Base-by-base conservation (phyloP, 2,888 invertebrate genomes). In the Ommatoiulus sabulosus region DNA sequence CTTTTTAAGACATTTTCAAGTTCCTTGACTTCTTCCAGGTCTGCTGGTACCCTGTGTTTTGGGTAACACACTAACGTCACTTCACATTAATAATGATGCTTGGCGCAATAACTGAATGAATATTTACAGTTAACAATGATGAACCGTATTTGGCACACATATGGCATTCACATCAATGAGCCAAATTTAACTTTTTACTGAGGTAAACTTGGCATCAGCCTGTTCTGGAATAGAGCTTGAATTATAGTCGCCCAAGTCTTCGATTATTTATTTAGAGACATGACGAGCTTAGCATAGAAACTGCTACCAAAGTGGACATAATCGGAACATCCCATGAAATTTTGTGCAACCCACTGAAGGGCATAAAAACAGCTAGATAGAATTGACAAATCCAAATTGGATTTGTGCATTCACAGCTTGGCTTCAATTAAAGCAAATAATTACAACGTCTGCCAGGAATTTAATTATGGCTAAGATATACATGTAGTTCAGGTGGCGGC, bases 361-460 rank as follows among this genome's bases (percentile, higher is more conserved):
- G 20, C 1, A 10, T 80, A 80, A 35, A 15, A 35, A 35, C 80
- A 80, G 80, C 12, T 10, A 35, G 35, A 35, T 35, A 35, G 24
- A 10, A 35, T 35, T 15, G 35, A 35, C 80, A 80, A 12, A 80
- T 80, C 35, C 80, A 80, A 80, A 35, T 35, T 35, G 35, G 12
- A 12, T 80, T 80, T 43, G 35, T 7, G 12, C 10, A 35, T 80
- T 80, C 80, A 10, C 80, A 15, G 35, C 80, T 35, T 35, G 15
- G 24, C 24, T 20, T 15, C 80, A 80, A 80, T 80, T 80, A 80
- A 80, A 80, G 35, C 80, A 72, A 72, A 72, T 72, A 72, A 72
- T 72, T 72, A 24, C 8, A 72, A 24, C 10, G 72, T 72, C 24
- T 72, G 24, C 72, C 20, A 24, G 10, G 80, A 80, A 80, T 80